Evolutionary conservation across 2,797 vertebrate species (phyloP).

Genomic region (Martes flavigula): DNA sequence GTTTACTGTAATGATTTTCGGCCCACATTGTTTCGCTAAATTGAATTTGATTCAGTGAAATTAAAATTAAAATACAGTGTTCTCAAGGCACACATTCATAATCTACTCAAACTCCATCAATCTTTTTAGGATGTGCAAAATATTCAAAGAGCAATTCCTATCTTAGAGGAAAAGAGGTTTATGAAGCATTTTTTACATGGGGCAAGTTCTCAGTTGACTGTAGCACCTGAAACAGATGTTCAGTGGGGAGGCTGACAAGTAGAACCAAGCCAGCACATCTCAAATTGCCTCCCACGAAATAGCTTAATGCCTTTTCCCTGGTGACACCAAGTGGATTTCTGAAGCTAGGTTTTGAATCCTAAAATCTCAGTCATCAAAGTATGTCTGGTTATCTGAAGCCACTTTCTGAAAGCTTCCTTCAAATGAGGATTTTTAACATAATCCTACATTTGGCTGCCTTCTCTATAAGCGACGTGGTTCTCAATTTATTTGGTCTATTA

Average conservation of each 20-base stretch:
- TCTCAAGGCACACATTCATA: conserved; percentile 53
- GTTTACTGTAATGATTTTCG: conserved; percentile 65
- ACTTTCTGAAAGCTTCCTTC: conserved; percentile 59
- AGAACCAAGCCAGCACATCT: background rate
- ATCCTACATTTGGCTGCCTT: conserved; percentile 49
- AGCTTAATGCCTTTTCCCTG: conserved; percentile 30
- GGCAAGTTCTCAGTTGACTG: background rate
- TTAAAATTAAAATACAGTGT: conserved; percentile 58
- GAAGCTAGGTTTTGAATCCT: conserved; percentile 53
- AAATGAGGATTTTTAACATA: conserved; percentile 60
- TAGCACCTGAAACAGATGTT: conserved; percentile 27
- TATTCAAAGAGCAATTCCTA: conserved; percentile 10
- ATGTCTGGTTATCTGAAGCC: conserved; percentile 59
- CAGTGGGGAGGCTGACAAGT: background rate
- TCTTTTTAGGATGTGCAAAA: conserved; percentile 61
- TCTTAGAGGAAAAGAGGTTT: conserved; percentile 41
- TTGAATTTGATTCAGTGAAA: conserved; percentile 54
- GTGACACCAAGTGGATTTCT: conserved; percentile 33
- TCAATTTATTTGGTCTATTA: background rate
- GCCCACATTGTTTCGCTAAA: conserved; percentile 63
- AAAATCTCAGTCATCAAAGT: conserved; percentile 58
- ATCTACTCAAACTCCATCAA: conserved; percentile 23
- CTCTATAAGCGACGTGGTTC: conserved; percentile 1
- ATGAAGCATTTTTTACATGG: background rate
- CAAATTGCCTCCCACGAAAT: conserved; percentile 30